Evolutionary conservation across 2,797 vertebrate species (phyloP).

Genomic region (Eptatretus atami): DNA sequence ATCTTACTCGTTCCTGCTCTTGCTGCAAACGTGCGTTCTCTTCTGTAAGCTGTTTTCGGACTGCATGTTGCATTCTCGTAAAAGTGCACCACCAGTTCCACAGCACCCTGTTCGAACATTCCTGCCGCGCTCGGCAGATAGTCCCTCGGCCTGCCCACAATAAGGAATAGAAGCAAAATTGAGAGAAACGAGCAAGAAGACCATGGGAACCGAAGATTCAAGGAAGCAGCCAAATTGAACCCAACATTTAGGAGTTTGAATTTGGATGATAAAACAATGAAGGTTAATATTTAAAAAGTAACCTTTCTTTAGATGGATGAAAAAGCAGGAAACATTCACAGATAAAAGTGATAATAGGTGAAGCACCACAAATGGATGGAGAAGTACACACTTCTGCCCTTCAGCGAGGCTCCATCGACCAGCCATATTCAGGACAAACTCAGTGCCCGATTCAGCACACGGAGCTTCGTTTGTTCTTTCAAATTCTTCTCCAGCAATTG

Average conservation of each 20-base stretch:
- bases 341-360: too few relatives aligned
- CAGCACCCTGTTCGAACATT: conserved; percentile 45
- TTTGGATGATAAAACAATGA: conserved; percentile 5
- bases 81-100: conserved; percentile 61
- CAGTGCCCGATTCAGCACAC: conserved; percentile 40
- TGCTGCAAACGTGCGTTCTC: conserved; percentile 45
- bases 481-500: conserved; percentile 38
- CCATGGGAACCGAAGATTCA: too few relatives aligned
- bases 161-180: too few relatives aligned
- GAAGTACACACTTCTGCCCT: conserved; percentile 33
- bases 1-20: conserved; percentile 47
- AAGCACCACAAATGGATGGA: neutral
- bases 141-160: conserved; percentile 27
- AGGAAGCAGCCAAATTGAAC: too few relatives aligned
- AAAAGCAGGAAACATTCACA: neutral
- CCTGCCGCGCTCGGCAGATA: conserved; percentile 59
- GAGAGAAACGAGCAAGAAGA: too few relatives aligned
- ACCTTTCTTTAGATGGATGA: conserved; percentile 10
- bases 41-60: conserved; percentile 29
- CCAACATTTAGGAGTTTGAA: neutral
- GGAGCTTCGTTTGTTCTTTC: conserved; percentile 59
- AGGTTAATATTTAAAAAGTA: conserved; percentile 10
- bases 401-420: conserved; percentile 58
- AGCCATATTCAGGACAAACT: conserved; percentile 55
- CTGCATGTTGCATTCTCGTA: conserved; percentile 35